A percentile compares a stretch with the other conserved stretches of the same genome.
phyloP scores from a whole-genome alignment of 2,888 invertebrate species.

The Lacanobia wlatinum region DNA sequence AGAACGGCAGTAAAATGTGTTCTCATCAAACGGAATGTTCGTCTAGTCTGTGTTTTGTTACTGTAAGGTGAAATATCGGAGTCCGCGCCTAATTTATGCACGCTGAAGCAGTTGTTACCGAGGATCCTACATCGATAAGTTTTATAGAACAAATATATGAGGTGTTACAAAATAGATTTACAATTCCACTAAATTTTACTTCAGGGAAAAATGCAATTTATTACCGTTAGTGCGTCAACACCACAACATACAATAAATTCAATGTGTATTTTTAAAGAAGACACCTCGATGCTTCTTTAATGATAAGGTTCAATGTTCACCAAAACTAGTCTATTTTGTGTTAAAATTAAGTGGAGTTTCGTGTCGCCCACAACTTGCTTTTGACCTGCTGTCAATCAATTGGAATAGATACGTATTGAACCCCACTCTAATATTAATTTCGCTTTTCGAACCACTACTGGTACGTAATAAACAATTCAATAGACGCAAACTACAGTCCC shows the following conservation, averaged over 20 bases:
- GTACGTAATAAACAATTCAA: conserved; percentile 42
- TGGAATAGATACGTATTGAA: conserved; percentile 61
- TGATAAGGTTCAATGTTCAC: conserved; percentile 10
- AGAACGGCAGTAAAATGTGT: conserved; percentile 79
- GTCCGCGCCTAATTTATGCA: conserved; percentile 34
- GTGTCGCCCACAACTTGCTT: conserved; percentile 72
- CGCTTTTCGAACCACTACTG: conserved; percentile 27
- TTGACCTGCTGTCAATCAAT: conserved; percentile 70
- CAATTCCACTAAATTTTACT: conserved; percentile 15
- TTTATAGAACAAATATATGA: conserved; percentile 18
- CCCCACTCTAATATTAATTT: conserved; percentile 66
- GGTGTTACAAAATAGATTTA: conserved; percentile 20
- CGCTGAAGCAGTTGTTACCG: conserved; percentile 12
- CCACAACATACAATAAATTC: conserved; percentile 27
- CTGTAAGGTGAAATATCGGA: conserved; percentile 44
- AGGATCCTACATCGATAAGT: conserved; percentile 6
- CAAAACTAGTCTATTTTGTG: conserved; percentile 43
- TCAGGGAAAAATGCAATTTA: conserved; percentile 19
- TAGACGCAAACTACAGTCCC: conserved; percentile 13
- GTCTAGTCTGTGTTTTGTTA: conserved; percentile 65
- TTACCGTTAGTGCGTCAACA: conserved; percentile 38
- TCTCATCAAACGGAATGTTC: conserved; percentile 77
- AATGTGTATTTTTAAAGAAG: conserved; percentile 27
- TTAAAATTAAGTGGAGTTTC: conserved; percentile 72
- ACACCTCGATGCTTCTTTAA: conserved; percentile 7